These are phyloP conservation scores for Apolygus lucorum DNA, from an alignment of 1,140 invertebrate species.

Conservation along the genomic window DNA sequence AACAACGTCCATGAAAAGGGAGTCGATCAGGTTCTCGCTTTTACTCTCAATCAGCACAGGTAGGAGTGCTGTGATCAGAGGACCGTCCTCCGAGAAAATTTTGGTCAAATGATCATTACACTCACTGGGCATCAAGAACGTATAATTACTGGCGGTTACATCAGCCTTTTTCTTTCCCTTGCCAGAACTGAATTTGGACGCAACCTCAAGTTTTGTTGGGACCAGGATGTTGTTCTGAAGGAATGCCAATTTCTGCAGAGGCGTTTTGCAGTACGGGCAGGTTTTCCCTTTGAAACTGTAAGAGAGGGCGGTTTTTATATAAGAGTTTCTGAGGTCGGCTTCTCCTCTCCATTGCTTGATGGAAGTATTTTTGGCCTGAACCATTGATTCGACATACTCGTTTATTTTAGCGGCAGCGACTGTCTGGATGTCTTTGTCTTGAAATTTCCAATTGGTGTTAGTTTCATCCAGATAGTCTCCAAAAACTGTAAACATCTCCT, in stretches of 20 bases:
- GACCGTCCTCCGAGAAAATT: conserved; percentile 67
- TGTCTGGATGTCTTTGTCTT: neutral
- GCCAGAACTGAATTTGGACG: conserved; percentile 28
- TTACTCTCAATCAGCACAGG: conserved; percentile 55
- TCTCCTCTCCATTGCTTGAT: conserved; percentile 38
- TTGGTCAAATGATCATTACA: conserved; percentile 59
- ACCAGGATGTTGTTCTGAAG: conserved; percentile 38
- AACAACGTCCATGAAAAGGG: conserved; percentile 80
- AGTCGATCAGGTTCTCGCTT: conserved; percentile 62
- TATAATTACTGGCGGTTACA: conserved; percentile 31
- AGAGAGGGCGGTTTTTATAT: conserved; percentile 50
- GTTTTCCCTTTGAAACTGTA: conserved; percentile 45
- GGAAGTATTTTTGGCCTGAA: neutral
- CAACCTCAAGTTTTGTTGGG: conserved; percentile 29
- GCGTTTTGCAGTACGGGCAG: conserved; percentile 53
- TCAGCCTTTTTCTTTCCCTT: neutral
- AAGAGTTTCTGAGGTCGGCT: conserved; percentile 37
- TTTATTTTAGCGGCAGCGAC: neutral
- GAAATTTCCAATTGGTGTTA: neutral
- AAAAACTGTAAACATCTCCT: conserved; percentile 47
- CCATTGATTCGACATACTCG: neutral
- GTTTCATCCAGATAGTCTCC: neutral
- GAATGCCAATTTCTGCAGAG: conserved; percentile 42
- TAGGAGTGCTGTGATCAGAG: conserved; percentile 59
- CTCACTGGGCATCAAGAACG: conserved; percentile 47